A percentile compares a stretch with the other conserved stretches of the same genome.
Conservation (phyloP, 2,797 vertebrate species). For the Acomys russatus region DNA sequence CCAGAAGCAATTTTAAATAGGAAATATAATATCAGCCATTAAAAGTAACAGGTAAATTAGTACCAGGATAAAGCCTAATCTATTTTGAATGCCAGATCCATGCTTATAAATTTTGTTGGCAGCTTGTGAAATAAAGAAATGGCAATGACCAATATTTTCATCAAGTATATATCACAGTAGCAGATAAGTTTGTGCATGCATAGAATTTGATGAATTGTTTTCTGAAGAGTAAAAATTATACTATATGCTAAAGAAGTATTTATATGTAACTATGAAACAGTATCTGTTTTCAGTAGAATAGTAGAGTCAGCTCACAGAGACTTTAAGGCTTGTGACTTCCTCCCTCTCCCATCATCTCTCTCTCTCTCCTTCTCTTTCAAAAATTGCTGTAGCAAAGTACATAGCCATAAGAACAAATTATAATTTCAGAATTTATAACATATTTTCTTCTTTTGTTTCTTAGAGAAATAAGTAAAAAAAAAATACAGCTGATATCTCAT, state of each 20-base stretch:
- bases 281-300: background rate
- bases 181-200: background rate
- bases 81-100: constrained; percentile 56
- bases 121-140: constrained; percentile 18
- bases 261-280: background rate
- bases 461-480: background rate
- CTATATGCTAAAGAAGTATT: constrained; percentile 46
- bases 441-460: background rate
- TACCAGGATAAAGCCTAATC: constrained; percentile 36
- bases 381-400: background rate
- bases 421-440: background rate
- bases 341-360: background rate
- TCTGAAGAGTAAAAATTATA: background rate
- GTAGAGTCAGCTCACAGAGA: background rate
- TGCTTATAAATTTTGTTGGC: constrained; percentile 54
- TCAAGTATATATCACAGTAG: background rate
- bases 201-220: constrained; percentile 22
- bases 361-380: background rate
- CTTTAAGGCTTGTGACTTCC: background rate
- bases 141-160: constrained; percentile 5
- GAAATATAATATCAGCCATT: constrained; percentile 46
- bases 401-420: background rate
- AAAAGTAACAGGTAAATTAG: constrained; percentile 35
- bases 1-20: constrained; percentile 88
- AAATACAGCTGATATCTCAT: background rate